These are phyloP conservation scores for Notarius lentiginosus DNA, from an alignment of 2,113 vertebrate genomes.

Conservation along the genomic window DNA sequence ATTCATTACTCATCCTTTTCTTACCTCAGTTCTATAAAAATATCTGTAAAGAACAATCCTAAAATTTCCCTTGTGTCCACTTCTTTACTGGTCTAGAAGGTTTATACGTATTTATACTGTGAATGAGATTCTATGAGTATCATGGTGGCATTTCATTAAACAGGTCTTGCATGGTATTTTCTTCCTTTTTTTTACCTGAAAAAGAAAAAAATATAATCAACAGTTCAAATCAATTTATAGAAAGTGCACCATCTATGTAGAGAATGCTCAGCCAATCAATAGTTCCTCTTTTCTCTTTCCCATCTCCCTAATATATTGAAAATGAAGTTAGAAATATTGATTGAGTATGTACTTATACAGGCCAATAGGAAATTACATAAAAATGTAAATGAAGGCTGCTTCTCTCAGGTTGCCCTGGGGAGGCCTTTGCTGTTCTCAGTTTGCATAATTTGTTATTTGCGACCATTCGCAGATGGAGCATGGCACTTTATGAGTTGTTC, in stretches of 20 bases:
- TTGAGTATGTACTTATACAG: constrained; percentile 69
- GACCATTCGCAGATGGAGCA: constrained; percentile 40
- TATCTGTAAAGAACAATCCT: neutral
- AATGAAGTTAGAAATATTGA: constrained; percentile 78
- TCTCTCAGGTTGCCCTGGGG: constrained; percentile 62
- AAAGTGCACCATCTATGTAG: constrained; percentile 68
- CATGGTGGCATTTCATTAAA: constrained; percentile 52
- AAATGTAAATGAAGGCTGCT: constrained; percentile 75
- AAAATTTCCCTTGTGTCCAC: neutral
- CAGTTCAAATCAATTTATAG: constrained; percentile 50
- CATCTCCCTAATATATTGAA: constrained; percentile 77
- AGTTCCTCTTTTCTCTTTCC: constrained; percentile 65
- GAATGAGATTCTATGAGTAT: constrained; percentile 19
- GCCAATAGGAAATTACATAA: constrained; percentile 76
- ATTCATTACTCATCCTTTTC: neutral
- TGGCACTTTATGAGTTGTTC: constrained; percentile 19
- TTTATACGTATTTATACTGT: neutral
- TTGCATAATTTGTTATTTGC: constrained; percentile 67
- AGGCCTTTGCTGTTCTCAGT: constrained; percentile 62
- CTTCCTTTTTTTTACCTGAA: constrained; percentile 56
- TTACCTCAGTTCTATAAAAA: neutral
- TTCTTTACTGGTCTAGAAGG: neutral
- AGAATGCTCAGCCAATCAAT: constrained; percentile 73
- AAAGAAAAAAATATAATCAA: constrained; percentile 63
- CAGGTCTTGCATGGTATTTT: constrained; percentile 54